Base-by-base conservation (phyloP, 1,140 invertebrate genomes). In the Thaumatotibia leucotreta region DNA sequence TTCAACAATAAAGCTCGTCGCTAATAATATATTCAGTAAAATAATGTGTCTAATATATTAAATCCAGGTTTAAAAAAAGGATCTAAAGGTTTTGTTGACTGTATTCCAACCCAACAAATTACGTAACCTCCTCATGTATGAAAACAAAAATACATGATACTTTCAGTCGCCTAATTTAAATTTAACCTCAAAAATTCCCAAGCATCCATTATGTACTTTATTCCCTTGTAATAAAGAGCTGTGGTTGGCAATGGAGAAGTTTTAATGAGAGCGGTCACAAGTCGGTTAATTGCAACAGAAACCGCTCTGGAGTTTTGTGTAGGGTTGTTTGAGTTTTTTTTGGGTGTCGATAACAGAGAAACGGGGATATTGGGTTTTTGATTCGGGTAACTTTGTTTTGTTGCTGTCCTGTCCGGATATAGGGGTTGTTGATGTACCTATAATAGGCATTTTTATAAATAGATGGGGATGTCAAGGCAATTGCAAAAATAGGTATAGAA, bases 241-340 rank as follows among this genome's bases (percentile, higher is more conserved):
- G 54, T 32, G 39, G 39, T 45, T 20, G 9, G 63, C 63, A 68
- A 70, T 64, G 66, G 65, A 68, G 58, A 68, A 68, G 69, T 72
- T 72, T 68, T 72, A 72, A 72, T 61, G 69, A 72, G 50, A 39
- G 61, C 29, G 31, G 45, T 31, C 49, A 54, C 58, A 20, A 65
- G 9, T 39, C 32, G 27, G 63, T 71, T 72, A 72, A 68, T 72
- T 72, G 69, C 66, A 63, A 65, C 32, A 50, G 54, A 71, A 71
- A 63, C 66, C 58, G 35, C 27, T 33, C 58, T 17, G 49, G 58
- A 35, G 32, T 67, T 63, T 14, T 17, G 17, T 14, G 35, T 45
- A 20, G 39, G 39, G 39, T 20, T 45, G 39, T n/a, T 20, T 20
- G 5, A 17, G 39, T 20, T 45, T 20, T 45, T 45, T 45, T 39